Percentiles rank a stretch among this genome's conserved stretches.
These are phyloP conservation scores for Lepidostoma basale DNA, from an alignment of 1,140 invertebrate species.

Conservation along the genomic window DNA sequence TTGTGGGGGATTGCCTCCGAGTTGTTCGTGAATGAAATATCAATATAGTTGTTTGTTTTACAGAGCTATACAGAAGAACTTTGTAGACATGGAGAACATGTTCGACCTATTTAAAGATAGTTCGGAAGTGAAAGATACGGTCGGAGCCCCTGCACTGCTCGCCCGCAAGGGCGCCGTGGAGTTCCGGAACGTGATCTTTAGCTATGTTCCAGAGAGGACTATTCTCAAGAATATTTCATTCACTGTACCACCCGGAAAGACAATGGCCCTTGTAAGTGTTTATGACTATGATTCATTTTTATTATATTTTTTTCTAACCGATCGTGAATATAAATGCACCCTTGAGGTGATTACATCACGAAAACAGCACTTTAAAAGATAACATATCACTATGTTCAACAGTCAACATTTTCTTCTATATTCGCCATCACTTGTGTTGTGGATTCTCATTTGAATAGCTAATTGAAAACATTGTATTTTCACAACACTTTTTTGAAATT, in stretches of 20 bases:
- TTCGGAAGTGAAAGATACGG: constrained; percentile 84
- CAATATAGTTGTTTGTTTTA: constrained; percentile 41
- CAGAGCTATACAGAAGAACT: constrained; percentile 95
- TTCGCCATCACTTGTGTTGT: too few species aligned
- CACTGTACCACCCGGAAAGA: constrained; percentile 85
- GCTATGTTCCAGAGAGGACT: constrained; percentile 80
- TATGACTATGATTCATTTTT: neutral
- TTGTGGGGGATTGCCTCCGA: too few species aligned
- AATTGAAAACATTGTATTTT: too few species aligned
- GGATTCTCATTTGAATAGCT: too few species aligned
- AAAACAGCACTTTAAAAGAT: too few species aligned
- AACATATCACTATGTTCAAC: too few species aligned
- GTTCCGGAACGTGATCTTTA: constrained; percentile 88
- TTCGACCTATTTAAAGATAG: constrained; percentile 90
- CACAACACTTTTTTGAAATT: too few species aligned
- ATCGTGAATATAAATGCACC: too few species aligned
- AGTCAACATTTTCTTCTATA: too few species aligned
- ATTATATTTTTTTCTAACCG: too few species aligned
- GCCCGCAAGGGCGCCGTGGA: constrained; percentile 81
- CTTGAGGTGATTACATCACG: too few species aligned
- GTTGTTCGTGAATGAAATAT: neutral
- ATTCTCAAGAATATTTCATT: constrained; percentile 89
- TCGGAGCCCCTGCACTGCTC: constrained; percentile 73
- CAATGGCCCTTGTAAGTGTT: constrained; percentile 79
- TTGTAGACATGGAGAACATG: constrained; percentile 99